Base-by-base conservation (phyloP, 1,140 invertebrate species). In the Drosophila watanabei region DNA sequence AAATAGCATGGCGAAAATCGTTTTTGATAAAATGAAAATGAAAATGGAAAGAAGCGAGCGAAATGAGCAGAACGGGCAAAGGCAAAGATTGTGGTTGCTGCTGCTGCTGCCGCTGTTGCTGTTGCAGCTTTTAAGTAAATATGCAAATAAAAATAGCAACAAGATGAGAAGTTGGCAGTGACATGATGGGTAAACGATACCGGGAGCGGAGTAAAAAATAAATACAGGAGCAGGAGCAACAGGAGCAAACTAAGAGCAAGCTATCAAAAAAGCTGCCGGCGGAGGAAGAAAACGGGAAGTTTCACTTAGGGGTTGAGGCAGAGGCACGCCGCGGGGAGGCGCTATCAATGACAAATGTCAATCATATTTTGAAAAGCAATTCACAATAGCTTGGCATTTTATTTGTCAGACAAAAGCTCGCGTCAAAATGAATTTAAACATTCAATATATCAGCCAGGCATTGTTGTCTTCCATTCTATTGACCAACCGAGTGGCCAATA, bases 121-220 rank as follows among this genome's bases (percentile, higher is more conserved):
- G 59, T 43, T 71, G 71, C 72, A 78, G 76, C 66, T 89, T 88
- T 71, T 85, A 85, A 89, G 78, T 79, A 89, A 89, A 88, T 88
- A 88, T 88, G 85, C 82, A 90, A 88, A 88, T 89, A 88, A 78
- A 89, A 89, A 75, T 79, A 80, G 79, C 68, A 88, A 68, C 78
- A 72, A 80, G 77, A 75, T 60, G 78, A 64, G 80, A 69, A 84
- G 63, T 80, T 84, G 76, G 63, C 81, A 75, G 86, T 85, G 86
- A 88, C 85, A 81, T 75, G 85, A 88, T 88, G 85, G 82, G 78
- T 85, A 79, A 88, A 81, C 80, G 85, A 88, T 81, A 85, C 73
- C 77, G 32, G 37, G 46, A 56, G 37, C 58, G 49, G 39, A 58
- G n/a, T n/a, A n/a, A n/a, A 80, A 45, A 69, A 58, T 51, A 57